Percentiles rank a stretch among this genome's conserved stretches.
Conservation (phyloP, 2,113 vertebrate genomes). For the Cyanistes caeruleus region DNA sequence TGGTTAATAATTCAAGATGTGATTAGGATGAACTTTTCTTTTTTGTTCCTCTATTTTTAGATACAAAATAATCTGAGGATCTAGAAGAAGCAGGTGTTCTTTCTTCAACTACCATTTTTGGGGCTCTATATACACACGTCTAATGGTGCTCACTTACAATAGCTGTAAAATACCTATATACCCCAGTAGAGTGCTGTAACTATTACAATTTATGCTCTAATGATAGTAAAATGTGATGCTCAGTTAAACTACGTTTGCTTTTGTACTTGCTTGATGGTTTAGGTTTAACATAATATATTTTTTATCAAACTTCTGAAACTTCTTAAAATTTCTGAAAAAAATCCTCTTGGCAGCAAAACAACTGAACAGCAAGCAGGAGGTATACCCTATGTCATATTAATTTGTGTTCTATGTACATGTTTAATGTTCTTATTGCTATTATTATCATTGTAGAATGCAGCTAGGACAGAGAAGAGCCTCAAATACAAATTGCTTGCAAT, state of each 20-base stretch:
- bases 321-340: conserved; percentile 10
- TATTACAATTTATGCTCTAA: conserved; percentile 75
- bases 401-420: not conserved
- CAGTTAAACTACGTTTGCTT: conserved; percentile 58
- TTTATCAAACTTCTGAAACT: conserved; percentile 51
- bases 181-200: conserved; percentile 60
- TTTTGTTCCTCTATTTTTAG: conserved; percentile 34
- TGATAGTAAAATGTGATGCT: conserved; percentile 69
- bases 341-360: conserved; percentile 2
- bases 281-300: conserved; percentile 43
- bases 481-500: conserved; percentile 15
- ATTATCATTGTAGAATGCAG: not conserved
- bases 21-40: conserved; percentile 14
- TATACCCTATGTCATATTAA: not conserved
- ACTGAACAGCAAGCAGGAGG: not conserved
- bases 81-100: conserved; percentile 61
- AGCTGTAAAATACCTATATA: conserved; percentile 71
- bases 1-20: conserved; percentile 5
- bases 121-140: conserved; percentile 70
- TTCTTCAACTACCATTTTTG: conserved; percentile 65
- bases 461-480: not conserved
- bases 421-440: not conserved
- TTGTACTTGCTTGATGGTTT: conserved; percentile 49
- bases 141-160: conserved; percentile 72
- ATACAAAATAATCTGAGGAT: conserved; percentile 29